Evolutionary conservation across 23 tunicate genomes (phyloP), one percentile per base, ranked within the genome.

Genomic region (Botrylloides violaceus): DNA sequence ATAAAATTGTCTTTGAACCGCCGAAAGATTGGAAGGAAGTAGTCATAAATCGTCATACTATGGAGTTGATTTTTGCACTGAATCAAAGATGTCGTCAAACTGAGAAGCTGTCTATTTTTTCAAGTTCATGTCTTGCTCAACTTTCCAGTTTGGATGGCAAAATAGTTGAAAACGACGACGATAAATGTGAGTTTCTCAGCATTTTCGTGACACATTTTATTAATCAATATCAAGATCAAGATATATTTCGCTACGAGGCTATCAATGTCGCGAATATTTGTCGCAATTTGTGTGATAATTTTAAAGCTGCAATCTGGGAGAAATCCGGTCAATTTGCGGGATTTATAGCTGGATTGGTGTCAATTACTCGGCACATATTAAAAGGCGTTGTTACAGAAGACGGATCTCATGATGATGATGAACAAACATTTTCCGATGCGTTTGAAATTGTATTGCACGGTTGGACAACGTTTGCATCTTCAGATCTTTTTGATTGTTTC

Each of bases 91-190:
- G 74, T 28, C 74, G 47, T 23, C 6, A 4, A 12, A 21, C 34
- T 36, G 23, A 19, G 20, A 56, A 68, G n/a, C 36, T 68, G 36
- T 68, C 58, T 39, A 26, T 26, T 30, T 7, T 68, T 6, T 75
- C 95, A 9, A 34, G 61, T 20, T 61, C 79, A 2, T 87, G 95
- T 56, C 70, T 87, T 3, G 47, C 86, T 9, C 95, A 87, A 72
- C 82, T 87, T 29, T 80, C 95, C 3, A 66, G 85, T 33, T 78
- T 87, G 27, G 47, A 87, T 3, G 95, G 95, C 5, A 65, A 63
- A 31, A 58, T 80, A 4, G 76, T 80, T 26, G 68, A 29, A 4
- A 27, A 71, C 4, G 62, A 39, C 0, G 29, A 36, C 12, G 50
- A 61, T 28, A 59, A 76, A n/a, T 50, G 29, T 23, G 15, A 32